phyloP scores from a whole-genome alignment of 2,888 invertebrate genomes.

The Carpatolechia fugitivella region DNA sequence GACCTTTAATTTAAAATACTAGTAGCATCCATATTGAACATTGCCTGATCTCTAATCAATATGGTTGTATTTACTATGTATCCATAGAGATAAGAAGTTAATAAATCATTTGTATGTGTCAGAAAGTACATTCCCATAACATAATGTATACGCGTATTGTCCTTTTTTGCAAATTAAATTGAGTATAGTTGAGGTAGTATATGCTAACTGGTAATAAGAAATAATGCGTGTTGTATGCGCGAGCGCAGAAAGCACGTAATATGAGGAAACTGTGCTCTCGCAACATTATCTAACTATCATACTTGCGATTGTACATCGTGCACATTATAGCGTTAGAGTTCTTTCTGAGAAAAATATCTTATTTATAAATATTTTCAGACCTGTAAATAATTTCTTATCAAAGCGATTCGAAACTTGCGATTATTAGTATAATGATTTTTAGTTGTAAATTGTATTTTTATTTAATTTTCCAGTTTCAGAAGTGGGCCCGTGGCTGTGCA shows the following conservation, averaged over 20 bases:
- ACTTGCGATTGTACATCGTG: too few species aligned
- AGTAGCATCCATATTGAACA: too few species aligned
- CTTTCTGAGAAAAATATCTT: too few species aligned
- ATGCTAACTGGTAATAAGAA: conserved; percentile 40
- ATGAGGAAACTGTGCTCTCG: conserved; percentile 56
- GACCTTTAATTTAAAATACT: too few species aligned
- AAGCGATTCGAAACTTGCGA: neutral
- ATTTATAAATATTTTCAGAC: too few species aligned
- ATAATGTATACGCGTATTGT: conserved; percentile 9
- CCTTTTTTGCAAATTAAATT: conserved; percentile 33
- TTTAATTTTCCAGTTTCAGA: neutral
- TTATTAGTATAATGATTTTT: too few species aligned
- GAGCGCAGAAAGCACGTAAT: conserved; percentile 49
- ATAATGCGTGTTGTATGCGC: conserved; percentile 33
- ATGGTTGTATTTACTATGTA: neutral
- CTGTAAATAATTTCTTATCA: neutral
- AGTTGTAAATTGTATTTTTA: too few species aligned
- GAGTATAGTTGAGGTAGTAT: conserved; percentile 38
- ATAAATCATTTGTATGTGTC: neutral
- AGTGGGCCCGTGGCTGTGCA: neutral
- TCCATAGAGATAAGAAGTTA: too few species aligned
- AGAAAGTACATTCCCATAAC: conserved; percentile 7
- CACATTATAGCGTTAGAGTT: too few species aligned
- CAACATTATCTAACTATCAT: conserved; percentile 55
- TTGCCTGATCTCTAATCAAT: too few species aligned